Percentiles rank a stretch among this genome's conserved stretches.
Conservation (phyloP, 2,113 vertebrate genomes). For the Ariopsis seemanni region DNA sequence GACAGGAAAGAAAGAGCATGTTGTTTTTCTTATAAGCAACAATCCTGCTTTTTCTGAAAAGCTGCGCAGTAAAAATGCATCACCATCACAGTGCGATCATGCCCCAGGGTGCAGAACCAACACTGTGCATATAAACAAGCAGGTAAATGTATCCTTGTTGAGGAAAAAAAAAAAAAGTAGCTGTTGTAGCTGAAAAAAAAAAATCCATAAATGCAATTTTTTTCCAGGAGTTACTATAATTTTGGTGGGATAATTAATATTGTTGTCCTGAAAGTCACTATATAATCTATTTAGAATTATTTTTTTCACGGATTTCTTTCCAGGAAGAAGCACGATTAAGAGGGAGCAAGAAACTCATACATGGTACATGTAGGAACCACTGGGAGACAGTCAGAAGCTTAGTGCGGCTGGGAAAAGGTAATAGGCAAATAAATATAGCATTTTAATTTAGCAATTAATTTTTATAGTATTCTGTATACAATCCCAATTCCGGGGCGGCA, state of each 20-base stretch:
- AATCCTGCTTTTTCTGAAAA: conserved; percentile 62
- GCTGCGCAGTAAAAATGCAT: conserved; percentile 55
- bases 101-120: conserved; percentile 46
- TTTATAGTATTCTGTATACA: not conserved
- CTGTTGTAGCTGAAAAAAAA: not conserved
- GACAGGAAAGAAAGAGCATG: conserved; percentile 75
- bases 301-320: not conserved
- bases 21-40: conserved; percentile 75
- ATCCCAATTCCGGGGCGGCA: too few species aligned
- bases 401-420: conserved; percentile 74
- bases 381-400: conserved; percentile 75
- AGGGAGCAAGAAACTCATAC: conserved; percentile 53
- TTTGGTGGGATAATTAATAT: not conserved
- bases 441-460: not conserved
- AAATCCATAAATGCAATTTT: too few species aligned
- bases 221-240: not conserved
- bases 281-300: not conserved
- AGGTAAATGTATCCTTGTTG: conserved; percentile 60
- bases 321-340: conserved; percentile 63
- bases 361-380: conserved; percentile 69
- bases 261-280: not conserved
- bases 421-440: not conserved
- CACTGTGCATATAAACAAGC: conserved; percentile 57
- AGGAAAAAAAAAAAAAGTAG: too few species aligned
- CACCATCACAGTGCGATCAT: conserved; percentile 43